Evolutionary conservation across 2,888 invertebrate species (phyloP).

Genomic region (Sinohyriopsis cumingii): DNA sequence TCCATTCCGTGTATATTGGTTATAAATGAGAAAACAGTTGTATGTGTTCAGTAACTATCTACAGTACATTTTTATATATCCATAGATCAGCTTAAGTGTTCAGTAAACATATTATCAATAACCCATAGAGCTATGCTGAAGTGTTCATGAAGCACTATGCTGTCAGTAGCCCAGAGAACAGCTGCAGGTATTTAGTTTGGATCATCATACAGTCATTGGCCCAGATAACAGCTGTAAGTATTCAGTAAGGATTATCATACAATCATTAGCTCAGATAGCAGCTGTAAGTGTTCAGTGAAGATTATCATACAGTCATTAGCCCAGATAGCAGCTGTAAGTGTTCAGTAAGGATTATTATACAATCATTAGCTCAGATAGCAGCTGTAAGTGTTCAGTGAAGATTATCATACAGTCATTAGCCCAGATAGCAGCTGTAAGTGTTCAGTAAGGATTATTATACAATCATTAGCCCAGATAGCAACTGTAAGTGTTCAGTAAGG

Average conservation of each 20-base stretch:
- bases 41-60: too few species aligned
- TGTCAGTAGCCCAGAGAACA: slow-evolving; percentile 66
- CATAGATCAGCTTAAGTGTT: too few species aligned
- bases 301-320: too few species aligned
- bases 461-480: too few species aligned
- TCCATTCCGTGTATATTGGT: slow-evolving; percentile 41
- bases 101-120: too few species aligned
- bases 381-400: too few species aligned
- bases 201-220: neutral
- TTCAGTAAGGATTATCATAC: neutral
- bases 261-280: neutral
- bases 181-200: slow-evolving; percentile 55
- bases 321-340: too few species aligned
- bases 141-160: slow-evolving; percentile 52
- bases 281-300: too few species aligned
- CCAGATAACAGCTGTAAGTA: neutral
- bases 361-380: too few species aligned
- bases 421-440: neutral
- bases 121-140: neutral
- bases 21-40: too few species aligned
- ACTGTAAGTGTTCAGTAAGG: neutral
- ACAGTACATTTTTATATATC: neutral
- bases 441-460: neutral
- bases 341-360: too few species aligned
- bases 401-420: neutral